Evolutionary conservation across 2,797 vertebrate species (phyloP).

Genomic region (Serranus cabrilla): DNA sequence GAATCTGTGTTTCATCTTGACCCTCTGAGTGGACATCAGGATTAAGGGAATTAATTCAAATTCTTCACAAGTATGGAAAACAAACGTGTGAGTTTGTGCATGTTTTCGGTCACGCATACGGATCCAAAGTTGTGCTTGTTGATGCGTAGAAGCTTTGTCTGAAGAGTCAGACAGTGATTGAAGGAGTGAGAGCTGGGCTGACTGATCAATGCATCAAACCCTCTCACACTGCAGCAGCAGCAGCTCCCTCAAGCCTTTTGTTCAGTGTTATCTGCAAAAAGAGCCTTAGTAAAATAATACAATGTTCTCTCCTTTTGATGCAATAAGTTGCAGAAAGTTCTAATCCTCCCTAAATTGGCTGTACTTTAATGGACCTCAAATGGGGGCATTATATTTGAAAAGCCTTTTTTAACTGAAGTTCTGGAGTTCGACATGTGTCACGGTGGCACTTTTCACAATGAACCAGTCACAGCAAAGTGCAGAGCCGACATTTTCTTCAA

Average conservation of each 20-base stretch:
- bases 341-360: conserved; percentile 51
- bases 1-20: neutral
- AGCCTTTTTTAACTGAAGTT: conserved; percentile 31
- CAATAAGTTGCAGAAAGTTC: conserved; percentile 47
- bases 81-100: neutral
- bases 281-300: conserved; percentile 27
- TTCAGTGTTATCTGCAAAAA: conserved; percentile 43
- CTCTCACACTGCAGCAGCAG: conserved; percentile 46
- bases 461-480: conserved; percentile 65
- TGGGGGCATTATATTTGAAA: conserved; percentile 25
- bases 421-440: conserved; percentile 55
- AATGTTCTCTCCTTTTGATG: conserved; percentile 26
- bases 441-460: conserved; percentile 65
- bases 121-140: conserved; percentile 10
- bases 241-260: conserved; percentile 41
- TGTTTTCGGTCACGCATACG: conserved; percentile 19
- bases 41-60: conserved; percentile 13
- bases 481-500: conserved; percentile 56
- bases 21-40: neutral
- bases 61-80: neutral
- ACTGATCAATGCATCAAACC: conserved; percentile 52
- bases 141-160: conserved; percentile 33
- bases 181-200: conserved; percentile 32
- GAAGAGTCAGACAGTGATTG: conserved; percentile 54
- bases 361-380: conserved; percentile 47